Base-by-base conservation (phyloP, 2,888 invertebrate species). In the Calameuta idolon region DNA sequence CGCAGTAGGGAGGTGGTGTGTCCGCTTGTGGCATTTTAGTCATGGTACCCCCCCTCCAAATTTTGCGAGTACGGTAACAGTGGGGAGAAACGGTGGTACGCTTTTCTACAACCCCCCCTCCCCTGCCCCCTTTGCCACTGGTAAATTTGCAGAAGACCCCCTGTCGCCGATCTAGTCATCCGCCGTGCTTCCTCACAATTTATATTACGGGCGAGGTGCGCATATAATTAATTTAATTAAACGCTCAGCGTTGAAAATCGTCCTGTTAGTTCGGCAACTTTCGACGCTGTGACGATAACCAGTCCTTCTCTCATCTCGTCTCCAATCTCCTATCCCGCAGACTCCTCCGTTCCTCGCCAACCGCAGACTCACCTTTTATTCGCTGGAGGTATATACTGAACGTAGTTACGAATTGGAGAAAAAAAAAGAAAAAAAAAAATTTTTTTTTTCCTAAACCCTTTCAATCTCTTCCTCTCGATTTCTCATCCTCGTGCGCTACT, bases 221-320 rank as follows among this genome's bases (percentile, higher is more conserved):
- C 91, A 90, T 91, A 91, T 91, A 90, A 91, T 91, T 91, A 91
- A 91, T 90, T 91, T 91, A 91, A 91, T 91, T 91, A 91, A 91
- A 90, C 89, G 88, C 86, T 85, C 86, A 76, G 85, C 88, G 88
- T 85, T 88, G 90, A 90, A 90, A 91, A 88, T 87, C 87, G 87
- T 88, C 85, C 87, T 85, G 86, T 87, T 87, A 87, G 87, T 87
- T 87, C 80, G 83, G 84, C 83, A 88, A 91, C 90, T 91, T 90
- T 86, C 83, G 81, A 82, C 84, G 82, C 82, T 30, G 71, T 0
- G 71, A 55, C 55, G 55, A 15, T 23, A 55, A 55, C 55, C 55
- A 55, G 55, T 55, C 55, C 55, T 55, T 55, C 55, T 55, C 55
- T 55, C 55, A 55, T 55, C 55, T 55, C 55, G 55, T 55, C 23